phyloP scores from a whole-genome alignment of 2,113 vertebrate genomes.

The Lanius collurio region DNA sequence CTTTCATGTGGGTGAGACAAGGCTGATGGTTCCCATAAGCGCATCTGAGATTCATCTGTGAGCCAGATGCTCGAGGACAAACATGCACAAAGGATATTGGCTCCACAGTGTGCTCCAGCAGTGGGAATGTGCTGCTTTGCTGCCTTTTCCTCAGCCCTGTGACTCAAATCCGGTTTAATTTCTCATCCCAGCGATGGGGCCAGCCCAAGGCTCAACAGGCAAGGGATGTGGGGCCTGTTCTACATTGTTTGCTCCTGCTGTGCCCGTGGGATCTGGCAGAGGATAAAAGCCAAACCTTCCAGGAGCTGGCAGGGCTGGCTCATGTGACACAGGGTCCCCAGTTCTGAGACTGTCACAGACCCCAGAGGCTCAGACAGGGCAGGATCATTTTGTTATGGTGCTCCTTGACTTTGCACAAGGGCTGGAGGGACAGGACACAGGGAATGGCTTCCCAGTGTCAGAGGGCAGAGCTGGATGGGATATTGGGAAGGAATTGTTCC shows the following conservation, averaged over 20 bases:
- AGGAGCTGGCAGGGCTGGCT: background rate
- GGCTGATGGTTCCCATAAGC: conserved; percentile 32
- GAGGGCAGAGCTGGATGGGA: background rate
- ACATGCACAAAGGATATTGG: background rate
- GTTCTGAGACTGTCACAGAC: background rate
- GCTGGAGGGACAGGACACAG: background rate
- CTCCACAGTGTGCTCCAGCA: background rate
- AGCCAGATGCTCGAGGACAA: conserved; percentile 18
- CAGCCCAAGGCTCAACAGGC: background rate
- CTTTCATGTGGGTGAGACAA: conserved; percentile 39
- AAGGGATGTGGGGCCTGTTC: background rate
- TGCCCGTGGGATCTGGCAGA: background rate
- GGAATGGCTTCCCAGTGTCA: background rate
- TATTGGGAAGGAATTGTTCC: background rate
- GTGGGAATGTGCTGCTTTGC: background rate
- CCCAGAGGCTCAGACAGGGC: background rate
- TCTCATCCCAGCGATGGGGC: background rate
- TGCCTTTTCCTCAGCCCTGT: conserved; percentile 2
- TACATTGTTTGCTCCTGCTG: background rate
- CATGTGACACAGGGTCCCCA: rapidly evolving
- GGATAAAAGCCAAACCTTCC: background rate
- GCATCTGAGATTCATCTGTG: background rate
- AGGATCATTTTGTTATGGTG: background rate
- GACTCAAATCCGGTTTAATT: background rate
- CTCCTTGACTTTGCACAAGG: background rate